These are phyloP conservation scores for Masnerella sp. DNA, from an alignment of 2,888 invertebrate species.

Conservation along the genomic window DNA sequence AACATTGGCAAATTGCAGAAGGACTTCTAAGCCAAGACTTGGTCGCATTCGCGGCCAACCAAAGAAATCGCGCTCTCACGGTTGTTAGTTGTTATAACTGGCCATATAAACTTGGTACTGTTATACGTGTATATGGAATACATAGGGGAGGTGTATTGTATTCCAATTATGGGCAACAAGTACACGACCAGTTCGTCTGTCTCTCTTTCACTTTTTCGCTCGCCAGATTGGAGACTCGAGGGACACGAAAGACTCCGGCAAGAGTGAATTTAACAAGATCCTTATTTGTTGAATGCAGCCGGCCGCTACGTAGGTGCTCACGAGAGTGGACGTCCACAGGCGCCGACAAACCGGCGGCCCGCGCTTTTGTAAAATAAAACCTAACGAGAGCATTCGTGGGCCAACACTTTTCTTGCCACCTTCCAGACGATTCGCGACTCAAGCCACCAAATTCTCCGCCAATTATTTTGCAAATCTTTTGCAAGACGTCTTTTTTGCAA, in stretches of 20 bases:
- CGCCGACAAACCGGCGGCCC: slow-evolving; percentile 60
- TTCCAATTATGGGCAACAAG: slow-evolving; percentile 62
- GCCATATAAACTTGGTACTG: slow-evolving; percentile 53
- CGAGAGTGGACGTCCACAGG: slow-evolving; percentile 46
- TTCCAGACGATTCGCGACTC: too few species aligned
- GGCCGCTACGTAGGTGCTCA: slow-evolving; percentile 62
- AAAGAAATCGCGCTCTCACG: slow-evolving; percentile 42
- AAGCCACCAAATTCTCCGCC: too few species aligned
- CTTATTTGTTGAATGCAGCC: slow-evolving; percentile 70
- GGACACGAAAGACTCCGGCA: slow-evolving; percentile 57
- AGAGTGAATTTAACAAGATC: slow-evolving; percentile 70
- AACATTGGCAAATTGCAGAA: too few species aligned
- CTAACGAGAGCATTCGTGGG: slow-evolving; percentile 58
- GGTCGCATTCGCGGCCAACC: slow-evolving; percentile 13
- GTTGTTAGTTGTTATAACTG: slow-evolving; percentile 46
- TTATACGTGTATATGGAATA: slow-evolving; percentile 56
- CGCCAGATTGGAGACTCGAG: slow-evolving; percentile 47
- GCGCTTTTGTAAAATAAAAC: slow-evolving; percentile 58
- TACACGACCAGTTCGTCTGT: slow-evolving; percentile 54
- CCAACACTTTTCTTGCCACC: slow-evolving; percentile 63
- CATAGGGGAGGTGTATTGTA: slow-evolving; percentile 53
- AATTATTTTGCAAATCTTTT: too few species aligned
- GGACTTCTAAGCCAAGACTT: too few species aligned
- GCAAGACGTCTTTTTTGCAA: too few species aligned
- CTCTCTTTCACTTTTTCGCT: slow-evolving; percentile 46